Base-by-base conservation (phyloP, 2,888 invertebrate species). In the Drosophila phalerata region DNA sequence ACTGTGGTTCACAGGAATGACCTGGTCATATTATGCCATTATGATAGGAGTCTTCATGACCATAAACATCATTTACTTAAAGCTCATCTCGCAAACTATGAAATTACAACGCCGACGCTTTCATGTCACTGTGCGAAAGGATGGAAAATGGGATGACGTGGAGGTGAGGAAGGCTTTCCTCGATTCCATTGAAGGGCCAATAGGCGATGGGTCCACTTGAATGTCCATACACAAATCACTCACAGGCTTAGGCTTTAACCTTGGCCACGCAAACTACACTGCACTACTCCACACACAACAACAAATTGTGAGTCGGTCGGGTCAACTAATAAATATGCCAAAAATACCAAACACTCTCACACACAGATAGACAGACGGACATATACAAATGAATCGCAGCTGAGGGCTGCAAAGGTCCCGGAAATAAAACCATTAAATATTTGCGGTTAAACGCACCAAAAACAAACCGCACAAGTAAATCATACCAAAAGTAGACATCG, bases 391-490 rank as follows among this genome's bases (percentile, higher is more conserved):
- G 85, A 84, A 82, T 80, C 86, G 84, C 81, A 85, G 83, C 83
- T 80, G 81, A 79, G 77, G 75, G 76, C 78, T 45, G 17, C 45
- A 38, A 51, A 62, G 40, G 28, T 43, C 40, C 52, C 38, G 45
- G 67, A 84, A 86, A 82, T 85, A 88, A 86, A 84, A 79, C 87
- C 88, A 87, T 88, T 88, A 87, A 86, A 88, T 87, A 88, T 86
- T 87, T 87, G 85, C 87, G 88, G 88, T 85, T 82, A 86, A 87
- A 85, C 82, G 88, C 84, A 86, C 86, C 81, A 82, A 86, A 78
- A 84, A 78, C 81, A 74, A 88, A 86, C 84, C 82, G 69, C 86
- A 84, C 80, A 85, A 84, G 86, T 87, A 87, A 87, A 87, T 87
- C 86, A 88, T 87, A 83, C 75, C 78, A 65, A 79, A 76, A 79